Evolutionary conservation across 2,888 invertebrate species (phyloP), one percentile per base, ranked within the genome.

Genomic region (Rhagonycha fulva): DNA sequence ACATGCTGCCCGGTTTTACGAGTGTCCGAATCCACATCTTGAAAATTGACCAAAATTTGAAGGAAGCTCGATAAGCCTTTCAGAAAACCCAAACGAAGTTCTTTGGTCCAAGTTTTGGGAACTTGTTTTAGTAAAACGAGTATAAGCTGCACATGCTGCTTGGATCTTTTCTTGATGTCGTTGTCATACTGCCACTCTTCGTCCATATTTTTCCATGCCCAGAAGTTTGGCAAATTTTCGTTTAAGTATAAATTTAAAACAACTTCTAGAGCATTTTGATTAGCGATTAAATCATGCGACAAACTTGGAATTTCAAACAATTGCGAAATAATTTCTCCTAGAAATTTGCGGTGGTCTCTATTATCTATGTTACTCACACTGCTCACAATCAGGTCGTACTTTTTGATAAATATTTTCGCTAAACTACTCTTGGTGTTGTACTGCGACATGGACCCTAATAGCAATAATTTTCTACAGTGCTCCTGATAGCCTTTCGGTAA

Each of bases 401-500:
- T 93, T 83, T 93, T 92, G 0, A 96, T 96, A 84, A 97, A 97
- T 61, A 96, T 90, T 83, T 94, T 94, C 0, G 98, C 96, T 87
- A 99, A 92, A 14, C 93, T 90, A 85, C 94, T 94, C 88, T 99
- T 99, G 82, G 95, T 97, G 77, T 96, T 94, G 81, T 96, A 96
- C 86, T 99, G 98, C 93, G 98, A 96, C 32, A 99, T 90, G 90
- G 99, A 96, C 14, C 76, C 77, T 67, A 96, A 94, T 81, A 99
- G 98, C 72, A 99, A 93, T n/a, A 99, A 90, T 12, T 97, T 92
- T 85, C 99, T 99, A 95, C 97, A 98, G 78, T 95, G 95, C 0
- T 95, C 93, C 72, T 98, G 90, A 0, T 97, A 98, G 3, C 96
- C 94, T 89, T 98, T 99, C 98, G 98, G 99, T 85, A 99, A 90